Base-by-base conservation (phyloP, 2,888 invertebrate genomes). In the Iphiclides podalirius region DNA sequence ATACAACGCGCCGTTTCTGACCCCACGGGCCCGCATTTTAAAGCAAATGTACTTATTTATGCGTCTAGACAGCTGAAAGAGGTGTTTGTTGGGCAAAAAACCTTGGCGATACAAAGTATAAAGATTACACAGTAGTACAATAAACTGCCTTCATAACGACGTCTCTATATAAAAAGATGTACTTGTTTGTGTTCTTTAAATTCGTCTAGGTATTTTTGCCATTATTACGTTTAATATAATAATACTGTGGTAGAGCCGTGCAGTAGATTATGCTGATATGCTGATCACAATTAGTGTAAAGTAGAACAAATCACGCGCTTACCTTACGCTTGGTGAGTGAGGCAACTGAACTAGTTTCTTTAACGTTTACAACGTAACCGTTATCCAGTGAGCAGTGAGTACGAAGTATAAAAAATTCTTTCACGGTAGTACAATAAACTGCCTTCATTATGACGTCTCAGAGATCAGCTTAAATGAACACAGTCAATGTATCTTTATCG, bases 11-110 rank as follows among this genome's bases (percentile, higher is more conserved):
- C 33, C 14, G 23, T 38, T 38, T 11, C 15, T 33, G 13, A 23
- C 20, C 43, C 13, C 15, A 2, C 0, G 34, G 38, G 33, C n/a
- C 16, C 38, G 8, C 31, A 37, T 33, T 33, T 33, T 38, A 23
- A 13, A 33, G 43, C 26, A 49, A 49, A 43, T 49, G 13, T 38
- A 34, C 43, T 23, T 49, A 49, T 43, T 49, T 49, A 49, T 49
- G 43, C 34, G 48, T 49, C 48, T 49, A 49, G 48, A 49, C 48
- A 16, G 12, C 42, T 42, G 20, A 33, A 49, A 49, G 34, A 49
- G 38, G 48, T 48, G 48, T 31, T 43, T 15, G 23, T 38, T 38
- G 26, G 20, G 8, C 20, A 26, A 43, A 44, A 48, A 38, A 23
- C 42, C 23, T 15, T 38, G 37, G 41, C 40, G 14, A 7, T 36